phyloP scores from a whole-genome alignment of 2,888 invertebrate species.

The Tipula vernalis region DNA sequence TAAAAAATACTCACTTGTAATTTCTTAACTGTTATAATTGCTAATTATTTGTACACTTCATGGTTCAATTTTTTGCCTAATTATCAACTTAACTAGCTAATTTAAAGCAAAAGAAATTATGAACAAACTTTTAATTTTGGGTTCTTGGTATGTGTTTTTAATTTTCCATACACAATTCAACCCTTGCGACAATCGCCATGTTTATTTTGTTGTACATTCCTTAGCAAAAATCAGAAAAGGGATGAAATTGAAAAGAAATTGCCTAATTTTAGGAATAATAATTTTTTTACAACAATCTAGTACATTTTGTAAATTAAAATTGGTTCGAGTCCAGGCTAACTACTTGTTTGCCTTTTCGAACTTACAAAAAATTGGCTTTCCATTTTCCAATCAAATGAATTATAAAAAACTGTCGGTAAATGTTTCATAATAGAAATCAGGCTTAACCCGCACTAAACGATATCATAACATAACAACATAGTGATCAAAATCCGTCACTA shows the following conservation, averaged over 20 bases:
- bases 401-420: too few species aligned
- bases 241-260: neutral
- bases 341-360: too few species aligned
- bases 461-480: too few species aligned
- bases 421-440: too few species aligned
- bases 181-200: slow-evolving; percentile 8
- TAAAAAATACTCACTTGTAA: neutral
- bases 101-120: neutral
- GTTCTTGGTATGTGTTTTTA: neutral
- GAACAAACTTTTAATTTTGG: neutral
- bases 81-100: neutral
- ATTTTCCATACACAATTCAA: slow-evolving; percentile 8
- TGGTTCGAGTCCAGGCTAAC: neutral
- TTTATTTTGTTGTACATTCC: neutral
- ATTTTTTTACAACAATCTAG: neutral
- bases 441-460: too few species aligned
- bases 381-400: too few species aligned
- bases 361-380: too few species aligned
- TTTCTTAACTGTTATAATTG: neutral
- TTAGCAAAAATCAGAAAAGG: neutral
- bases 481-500: too few species aligned
- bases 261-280: neutral
- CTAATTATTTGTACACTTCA: neutral
- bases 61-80: neutral
- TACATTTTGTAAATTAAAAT: neutral